Conservation (phyloP, 2,113 vertebrate species). For the Nyctereutes procyonoides region DNA sequence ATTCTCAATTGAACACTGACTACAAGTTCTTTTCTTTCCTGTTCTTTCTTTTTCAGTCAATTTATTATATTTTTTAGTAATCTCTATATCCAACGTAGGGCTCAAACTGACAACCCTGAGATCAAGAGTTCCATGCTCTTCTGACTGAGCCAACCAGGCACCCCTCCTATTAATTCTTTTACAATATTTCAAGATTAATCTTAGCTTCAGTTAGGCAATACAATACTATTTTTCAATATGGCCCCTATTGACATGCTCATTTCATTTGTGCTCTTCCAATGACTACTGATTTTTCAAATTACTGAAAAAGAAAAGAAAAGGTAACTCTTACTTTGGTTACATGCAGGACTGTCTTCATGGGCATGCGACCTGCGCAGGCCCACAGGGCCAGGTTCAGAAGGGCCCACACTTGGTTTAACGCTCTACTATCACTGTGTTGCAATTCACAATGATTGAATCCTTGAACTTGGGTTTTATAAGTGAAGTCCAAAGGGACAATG, state of each 20-base stretch:
- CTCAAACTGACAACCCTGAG: background rate
- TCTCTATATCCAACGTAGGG: background rate
- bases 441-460: conserved; percentile 8
- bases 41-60: background rate
- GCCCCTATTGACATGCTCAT: background rate
- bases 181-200: background rate
- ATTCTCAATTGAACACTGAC: background rate
- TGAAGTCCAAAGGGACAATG: background rate
- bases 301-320: background rate
- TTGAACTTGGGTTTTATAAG: background rate
- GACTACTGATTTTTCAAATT: conserved; percentile 49
- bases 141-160: background rate
- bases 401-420: background rate
- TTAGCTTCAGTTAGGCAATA: background rate
- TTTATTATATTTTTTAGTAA: background rate
- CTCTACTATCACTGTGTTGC: background rate
- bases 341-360: background rate
- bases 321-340: background rate
- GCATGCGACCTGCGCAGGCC: background rate
- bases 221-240: conserved; percentile 10
- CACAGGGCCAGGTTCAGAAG: background rate
- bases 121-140: background rate
- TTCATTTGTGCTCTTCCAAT: conserved; percentile 19
- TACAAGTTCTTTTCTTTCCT: background rate
- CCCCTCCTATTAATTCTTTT: conserved; percentile 3